phyloP scores from a whole-genome alignment of 2,113 vertebrate species.

The Corynorhinus townsendii region DNA sequence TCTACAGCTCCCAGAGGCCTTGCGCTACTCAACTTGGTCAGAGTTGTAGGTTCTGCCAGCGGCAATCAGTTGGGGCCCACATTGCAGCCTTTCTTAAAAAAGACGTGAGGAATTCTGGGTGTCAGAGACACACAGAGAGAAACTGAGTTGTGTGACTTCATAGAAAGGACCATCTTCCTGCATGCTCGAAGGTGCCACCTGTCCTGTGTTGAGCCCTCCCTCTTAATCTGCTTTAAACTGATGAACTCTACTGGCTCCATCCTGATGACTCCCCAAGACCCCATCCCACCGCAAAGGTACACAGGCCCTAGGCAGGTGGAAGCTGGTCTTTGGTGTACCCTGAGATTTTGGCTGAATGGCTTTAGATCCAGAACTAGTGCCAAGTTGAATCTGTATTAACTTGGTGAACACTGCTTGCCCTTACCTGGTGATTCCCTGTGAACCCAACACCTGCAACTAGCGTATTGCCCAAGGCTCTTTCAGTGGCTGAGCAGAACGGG shows the following conservation, averaged over 20 bases:
- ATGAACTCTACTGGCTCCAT: not conserved
- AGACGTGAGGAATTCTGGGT: not conserved
- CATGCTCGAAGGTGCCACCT: not conserved
- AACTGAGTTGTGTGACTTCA: not conserved
- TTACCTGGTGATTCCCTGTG: not conserved
- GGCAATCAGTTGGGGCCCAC: not conserved
- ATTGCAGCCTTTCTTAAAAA: not conserved
- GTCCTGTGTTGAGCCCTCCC: not conserved
- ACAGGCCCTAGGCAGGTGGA: not conserved
- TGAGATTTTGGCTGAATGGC: not conserved
- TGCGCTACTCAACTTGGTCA: not conserved
- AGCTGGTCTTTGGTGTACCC: not conserved
- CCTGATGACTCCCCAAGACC: not conserved
- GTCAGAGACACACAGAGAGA: not conserved
- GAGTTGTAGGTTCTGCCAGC: no score
- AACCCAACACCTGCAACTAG: not conserved
- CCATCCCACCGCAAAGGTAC: not conserved
- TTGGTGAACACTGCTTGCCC: not conserved
- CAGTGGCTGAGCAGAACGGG: not conserved
- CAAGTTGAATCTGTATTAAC: not conserved
- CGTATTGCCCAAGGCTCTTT: not conserved
- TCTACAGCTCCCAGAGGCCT: not conserved
- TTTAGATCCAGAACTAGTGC: not conserved
- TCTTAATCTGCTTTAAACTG: not conserved
- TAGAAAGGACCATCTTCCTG: not conserved